Base-by-base conservation (phyloP, 2,113 vertebrate species). In the Cichladusa arquata region DNA sequence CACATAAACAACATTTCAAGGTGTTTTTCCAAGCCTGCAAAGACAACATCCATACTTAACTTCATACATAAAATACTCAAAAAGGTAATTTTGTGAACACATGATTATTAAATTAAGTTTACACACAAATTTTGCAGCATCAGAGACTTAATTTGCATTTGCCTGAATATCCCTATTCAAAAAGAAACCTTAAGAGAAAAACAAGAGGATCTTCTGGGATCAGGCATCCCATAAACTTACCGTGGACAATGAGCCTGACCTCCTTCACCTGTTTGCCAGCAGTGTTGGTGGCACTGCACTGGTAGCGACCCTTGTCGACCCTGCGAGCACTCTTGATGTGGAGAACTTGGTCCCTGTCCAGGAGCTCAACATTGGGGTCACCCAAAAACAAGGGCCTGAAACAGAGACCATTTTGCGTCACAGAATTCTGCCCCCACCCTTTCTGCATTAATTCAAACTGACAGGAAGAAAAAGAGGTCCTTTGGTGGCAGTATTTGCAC, bases 251-350 rank as follows among this genome's bases (percentile, higher is more conserved):
- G 62, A 99, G 97, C 83, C 98, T 99, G 87, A 98, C 97, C 23
- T 99, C 99, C 91, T 98, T 99, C 85, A 98, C 96, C 96, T 98
- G 98, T 80, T 99, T 99, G 45, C 99, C 99, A 51, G 99, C 99
- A 47, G 97, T 67, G 70, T 99, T 99, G 45, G 96, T 97, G 58
- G 97, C 99, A 5, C 97, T 97, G 79, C 99, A 99, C 89, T 99
- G 99, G 88, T 99, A 99, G 36, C 95, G 98, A 2, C 99, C 99
- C 96, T 99, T 99, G 95, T 99, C 99, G 69, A 98, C 97, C 67
- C 99, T 98, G 73, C 98, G 98, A 23, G 97, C 97, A 20, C 93
- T 98, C 96, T 98, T 99, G 88, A 99, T 98, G 92, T 90, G 98
- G 70, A 99, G 96, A 87, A 98, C 86, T 97, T 99, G 99, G 77